Base-by-base conservation (phyloP, 2,113 vertebrate species). In the Oxygymnocypris stewartii region DNA sequence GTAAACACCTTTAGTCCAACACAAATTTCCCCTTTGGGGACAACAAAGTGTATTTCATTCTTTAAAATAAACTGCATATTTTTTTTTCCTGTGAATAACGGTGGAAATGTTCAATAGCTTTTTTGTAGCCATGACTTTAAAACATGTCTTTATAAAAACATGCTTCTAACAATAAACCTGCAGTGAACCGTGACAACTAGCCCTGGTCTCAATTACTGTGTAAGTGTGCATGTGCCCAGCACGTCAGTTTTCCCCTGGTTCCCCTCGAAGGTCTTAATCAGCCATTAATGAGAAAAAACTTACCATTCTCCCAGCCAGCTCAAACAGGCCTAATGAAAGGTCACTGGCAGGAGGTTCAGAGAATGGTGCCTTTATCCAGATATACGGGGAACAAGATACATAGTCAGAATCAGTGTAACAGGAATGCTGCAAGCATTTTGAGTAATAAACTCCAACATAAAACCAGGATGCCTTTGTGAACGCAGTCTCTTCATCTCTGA, bases 281-380 rank as follows among this genome's bases (percentile, higher is more conserved):
- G 61, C 20, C 25, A 44, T 63, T 88, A 86, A 88, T 86, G 78
- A 87, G 79, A 57, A 78, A 85, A 54, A 47, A 87, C 82, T 85
- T 88, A 78, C 47, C 44, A 40, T 82, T 11, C 59, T 40, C 47
- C 16, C 40, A 77, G 59, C 69, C 9, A 82, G 84, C 63, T 47
- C n/a, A 44, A 12, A 74, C 10, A 83, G 63, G 13, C 44, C 28
- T 71, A 16, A 54, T 85, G 28, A 90, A 86, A 82, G 54, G 49
- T 84, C 57, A 81, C 44, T 25, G 12, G 37, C n/a, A 71, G 67
- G 18, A 73, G 59, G 12, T 78, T 82, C 49, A 10, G 20, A 0
- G 44, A 6, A 1, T 13, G 12, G 31, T 75, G 23, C 23, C 59
- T 76, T 65, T 8, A 87, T 76, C 28, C 25, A 51, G 47, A 54